Evolutionary conservation across 1,140 invertebrate species (phyloP), one percentile per base, ranked within the genome.

Genomic region (Sitophilus oryzae): DNA sequence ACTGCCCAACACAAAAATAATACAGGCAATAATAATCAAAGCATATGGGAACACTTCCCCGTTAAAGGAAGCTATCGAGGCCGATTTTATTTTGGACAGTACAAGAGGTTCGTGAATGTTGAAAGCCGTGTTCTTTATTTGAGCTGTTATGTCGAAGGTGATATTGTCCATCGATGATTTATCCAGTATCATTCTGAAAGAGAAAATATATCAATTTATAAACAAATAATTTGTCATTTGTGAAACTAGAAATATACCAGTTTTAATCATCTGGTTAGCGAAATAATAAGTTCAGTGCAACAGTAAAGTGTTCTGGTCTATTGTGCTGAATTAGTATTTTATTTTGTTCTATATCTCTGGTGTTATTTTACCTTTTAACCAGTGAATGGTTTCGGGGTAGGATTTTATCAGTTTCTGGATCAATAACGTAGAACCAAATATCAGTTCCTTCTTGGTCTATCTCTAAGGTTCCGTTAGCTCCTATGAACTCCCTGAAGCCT

Each of bases 381-480:
- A 78, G 69, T 3, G 79, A 77, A 58, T 83, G 82, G 63, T 91
- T 89, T 22, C 83, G 79, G 4, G 78, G 72, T 11, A 93, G 66
- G 58, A 93, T 87, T 34, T 73, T 77, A 48, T 89, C 88, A 0
- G 81, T 87, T 22, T 77, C 77, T 0, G 89, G 89, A 75, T 93
- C 88, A 15, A 93, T 77, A 0, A 86, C 76, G 60, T 92, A 93
- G 68, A 93, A 85, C 87, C 88, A 92, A 2, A 93, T 78, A 64
- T 92, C 89, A 0, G 89, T 91, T 5, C 84, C 86, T n/a, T 79
- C 74, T 0, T 79, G 73, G 68, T 89, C 86, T 14, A 76, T 80
- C 60, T 88, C 82, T 3, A 91, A 68, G 0, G 85, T 88, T 3
- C 83, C 82, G 67, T 91, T 91, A 51, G 80, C 78, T 19, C 79